Percentiles rank a stretch among this genome's conserved stretches.
phyloP scores from a whole-genome alignment of 2,113 vertebrate species.

The Myanophis thanlyinensis region DNA sequence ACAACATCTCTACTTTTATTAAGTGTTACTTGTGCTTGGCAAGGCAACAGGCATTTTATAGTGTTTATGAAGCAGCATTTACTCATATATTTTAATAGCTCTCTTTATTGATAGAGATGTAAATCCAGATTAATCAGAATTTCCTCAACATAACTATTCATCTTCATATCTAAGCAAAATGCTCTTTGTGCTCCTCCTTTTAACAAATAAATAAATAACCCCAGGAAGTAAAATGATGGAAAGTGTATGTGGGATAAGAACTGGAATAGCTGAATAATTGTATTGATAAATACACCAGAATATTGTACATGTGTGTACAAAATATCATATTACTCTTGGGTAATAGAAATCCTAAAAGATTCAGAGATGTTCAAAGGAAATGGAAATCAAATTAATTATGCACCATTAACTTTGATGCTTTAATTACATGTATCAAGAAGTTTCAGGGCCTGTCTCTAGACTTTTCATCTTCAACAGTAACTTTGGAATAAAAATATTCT shows the following conservation, averaged over 20 bases:
- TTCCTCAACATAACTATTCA: slow-evolving; percentile 49
- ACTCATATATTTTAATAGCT: slow-evolving; percentile 39
- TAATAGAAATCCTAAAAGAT: not conserved
- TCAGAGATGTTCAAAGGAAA: not conserved
- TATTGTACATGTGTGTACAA: not conserved
- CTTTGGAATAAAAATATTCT: not conserved
- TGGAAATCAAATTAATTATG: not conserved
- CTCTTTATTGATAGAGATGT: slow-evolving; percentile 52
- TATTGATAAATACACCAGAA: not conserved
- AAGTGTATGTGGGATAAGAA: slow-evolving; percentile 55
- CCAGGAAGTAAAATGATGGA: slow-evolving; percentile 63
- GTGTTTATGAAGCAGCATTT: slow-evolving; percentile 34
- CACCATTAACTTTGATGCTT: not conserved
- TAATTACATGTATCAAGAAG: not conserved
- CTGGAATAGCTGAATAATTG: slow-evolving; percentile 33
- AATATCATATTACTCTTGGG: not conserved
- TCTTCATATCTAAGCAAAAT: slow-evolving; percentile 58
- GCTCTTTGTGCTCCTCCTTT: slow-evolving; percentile 47
- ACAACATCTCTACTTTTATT: slow-evolving; percentile 61
- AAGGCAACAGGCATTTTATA: slow-evolving; percentile 34
- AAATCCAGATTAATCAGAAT: slow-evolving; percentile 65
- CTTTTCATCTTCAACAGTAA: not conserved
- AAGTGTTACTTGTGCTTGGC: slow-evolving; percentile 61
- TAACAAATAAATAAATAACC: slow-evolving; percentile 48
- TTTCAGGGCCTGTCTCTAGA: not conserved